Evolutionary conservation across 2,888 invertebrate species (phyloP), one percentile per base, ranked within the genome.

Genomic region (Ochropleura leucogaster): DNA sequence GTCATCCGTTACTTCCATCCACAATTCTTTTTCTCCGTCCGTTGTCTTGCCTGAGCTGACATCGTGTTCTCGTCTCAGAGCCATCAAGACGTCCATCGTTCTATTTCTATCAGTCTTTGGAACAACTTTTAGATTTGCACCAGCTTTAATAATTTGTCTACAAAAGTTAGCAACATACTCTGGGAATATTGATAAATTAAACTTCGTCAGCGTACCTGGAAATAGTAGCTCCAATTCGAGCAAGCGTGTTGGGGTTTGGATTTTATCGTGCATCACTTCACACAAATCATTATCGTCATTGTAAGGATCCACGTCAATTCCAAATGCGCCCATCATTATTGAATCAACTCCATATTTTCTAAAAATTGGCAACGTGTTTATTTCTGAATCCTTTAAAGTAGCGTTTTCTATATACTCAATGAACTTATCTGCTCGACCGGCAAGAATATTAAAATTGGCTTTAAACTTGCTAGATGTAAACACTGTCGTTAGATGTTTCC

Each of bases 401-500:
- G 83, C 6, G 6, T 76, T 75, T 70, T 89, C 85, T 30, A 93
- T 70, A 77, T 91, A 88, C 0, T 91, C 72, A 5, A 89, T 68
- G 44, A 93, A 90, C 57, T 85, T 87, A n/a, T 92, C 89, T 7
- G 88, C 89, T 12, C 85, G 77, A 60, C 87, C 84, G 6, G 77
- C 78, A 4, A 94, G 71, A 8, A 90, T 44, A 68, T 84, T 73
- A 40, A 92, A 85, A 78, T 88, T 89, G 30, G 87, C 89, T 68
- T 89, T 93, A 10, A 93, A 79, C 83, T 93, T 94, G 9, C 88
- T 89, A 1, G 91, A 79, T 18, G 93, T 92, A 65, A 93, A 94
- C 0, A 91, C 72, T 8, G 93, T 88, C 4, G 91, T 89, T 6
- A 94, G 81, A 62, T 88, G 89, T 72, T 88, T 88, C 30, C 92